Evolutionary conservation across 2,888 invertebrate genomes (phyloP), one percentile per base, ranked within the genome.

Genomic region (Leptothorax acervorum): DNA sequence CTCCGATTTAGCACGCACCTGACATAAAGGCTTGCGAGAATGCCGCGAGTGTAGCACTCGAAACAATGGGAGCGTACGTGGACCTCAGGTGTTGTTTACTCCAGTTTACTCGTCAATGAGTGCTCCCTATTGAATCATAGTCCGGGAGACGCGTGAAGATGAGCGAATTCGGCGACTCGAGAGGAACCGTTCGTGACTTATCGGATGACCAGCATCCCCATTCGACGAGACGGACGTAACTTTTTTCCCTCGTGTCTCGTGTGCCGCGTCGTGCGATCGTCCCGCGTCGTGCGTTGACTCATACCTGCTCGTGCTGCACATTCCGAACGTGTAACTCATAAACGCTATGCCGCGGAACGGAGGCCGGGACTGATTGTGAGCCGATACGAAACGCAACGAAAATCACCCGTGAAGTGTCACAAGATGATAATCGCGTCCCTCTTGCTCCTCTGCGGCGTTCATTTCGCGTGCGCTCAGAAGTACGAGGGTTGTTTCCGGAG

Each of bases 401-500:
- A 55, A 31, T 9, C 12, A 6, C 5, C 5, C 11, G 3, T 23
- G 1, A 23, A 3, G 28, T 51, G 3, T n/a, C n/a, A 15, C 48
- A 48, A 18, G 8, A 62, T 28, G 48, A 81, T 68, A 31, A 48
- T 62, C 48, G 12, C 28, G 3, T 28, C 12, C 18, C 23, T 81
- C 6, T 28, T 60, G 18, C 48, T 71, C 48, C 28, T 62, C 48
- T 71, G 23, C n/a, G 31, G 60, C 51, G 28, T 71, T 81, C 48
- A 51, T 12, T 39, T 51, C 23, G 48, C 39, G 42, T 51, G 71
- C 62, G 71, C 84, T 31, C 86, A 89, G n/a, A 86, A 89, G 62
- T 90, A 90, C 28, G 86, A 90, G 53, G 94, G 94, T 18, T 94
- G 94, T 85, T 94, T 92, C 84, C 89, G 86, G 60, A 93, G 89